Conservation (phyloP, 2,113 vertebrate genomes). For the Riparia riparia region DNA sequence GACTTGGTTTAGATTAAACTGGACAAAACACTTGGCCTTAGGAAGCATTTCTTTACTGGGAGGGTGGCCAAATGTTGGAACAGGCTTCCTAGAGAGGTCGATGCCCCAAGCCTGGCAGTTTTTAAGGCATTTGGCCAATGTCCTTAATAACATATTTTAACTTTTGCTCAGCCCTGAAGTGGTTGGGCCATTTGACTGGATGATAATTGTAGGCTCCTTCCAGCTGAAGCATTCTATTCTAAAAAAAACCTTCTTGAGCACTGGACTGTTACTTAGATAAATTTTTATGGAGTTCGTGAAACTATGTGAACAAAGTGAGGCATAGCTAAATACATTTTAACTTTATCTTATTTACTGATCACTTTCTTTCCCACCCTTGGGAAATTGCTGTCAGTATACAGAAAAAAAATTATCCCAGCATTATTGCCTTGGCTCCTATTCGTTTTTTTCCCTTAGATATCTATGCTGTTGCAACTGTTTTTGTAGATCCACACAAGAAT, state of each 20-base stretch:
- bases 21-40: no score
- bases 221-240: neutral
- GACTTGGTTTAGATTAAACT: neutral
- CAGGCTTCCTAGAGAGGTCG: neutral
- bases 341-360: neutral
- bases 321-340: neutral
- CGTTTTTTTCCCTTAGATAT: neutral
- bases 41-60: neutral
- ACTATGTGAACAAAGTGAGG: neutral
- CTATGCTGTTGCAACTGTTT: neutral
- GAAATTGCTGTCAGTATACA: neutral
- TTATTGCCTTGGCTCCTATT: neutral
- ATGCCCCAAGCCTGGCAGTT: neutral
- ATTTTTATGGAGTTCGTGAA: neutral
- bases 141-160: neutral
- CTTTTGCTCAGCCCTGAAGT: neutral
- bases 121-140: neutral
- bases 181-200: neutral
- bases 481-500: neutral
- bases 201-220: neutral
- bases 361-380: no score
- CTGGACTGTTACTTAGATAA: neutral
- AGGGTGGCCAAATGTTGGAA: neutral
- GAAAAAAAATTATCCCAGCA: neutral
- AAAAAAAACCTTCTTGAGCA: neutral